Conservation (phyloP, 1,140 invertebrate species). For the Drosophila nikananu region DNA sequence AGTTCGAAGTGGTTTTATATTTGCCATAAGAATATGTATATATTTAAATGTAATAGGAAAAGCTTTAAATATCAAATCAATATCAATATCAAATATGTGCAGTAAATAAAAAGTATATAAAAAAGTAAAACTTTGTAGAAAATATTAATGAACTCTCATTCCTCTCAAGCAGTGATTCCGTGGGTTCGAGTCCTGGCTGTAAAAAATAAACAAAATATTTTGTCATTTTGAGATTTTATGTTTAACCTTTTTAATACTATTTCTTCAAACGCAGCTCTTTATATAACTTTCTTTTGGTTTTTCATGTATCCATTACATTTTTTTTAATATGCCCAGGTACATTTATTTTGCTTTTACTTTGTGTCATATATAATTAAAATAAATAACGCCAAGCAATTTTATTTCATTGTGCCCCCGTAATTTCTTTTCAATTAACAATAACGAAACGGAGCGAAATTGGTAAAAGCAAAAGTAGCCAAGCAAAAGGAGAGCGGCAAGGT, state of each 20-base stretch:
- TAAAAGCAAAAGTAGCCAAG: conserved; percentile 70
- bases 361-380: conserved; percentile 59
- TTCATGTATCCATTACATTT: neutral
- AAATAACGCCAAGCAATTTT: conserved; percentile 51
- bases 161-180: too few species aligned
- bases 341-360: conserved; percentile 72
- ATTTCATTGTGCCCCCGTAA: conserved; percentile 61
- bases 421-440: conserved; percentile 82
- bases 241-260: too few species aligned
- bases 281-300: conserved; percentile 20
- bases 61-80: too few species aligned
- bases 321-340: conserved; percentile 16
- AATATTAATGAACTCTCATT: neutral
- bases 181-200: neutral
- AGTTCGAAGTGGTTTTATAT: neutral
- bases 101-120: too few species aligned
- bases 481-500: neutral
- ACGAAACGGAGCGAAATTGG: conserved; percentile 67
- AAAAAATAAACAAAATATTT: neutral
- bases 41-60: neutral
- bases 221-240: neutral
- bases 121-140: too few species aligned
- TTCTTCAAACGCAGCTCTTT: neutral
- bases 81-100: too few species aligned
- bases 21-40: neutral